A percentile compares a stretch with the other conserved stretches of the same genome.
phyloP scores from a whole-genome alignment of 2,888 invertebrate genomes.

The Agrotis ipsilon region DNA sequence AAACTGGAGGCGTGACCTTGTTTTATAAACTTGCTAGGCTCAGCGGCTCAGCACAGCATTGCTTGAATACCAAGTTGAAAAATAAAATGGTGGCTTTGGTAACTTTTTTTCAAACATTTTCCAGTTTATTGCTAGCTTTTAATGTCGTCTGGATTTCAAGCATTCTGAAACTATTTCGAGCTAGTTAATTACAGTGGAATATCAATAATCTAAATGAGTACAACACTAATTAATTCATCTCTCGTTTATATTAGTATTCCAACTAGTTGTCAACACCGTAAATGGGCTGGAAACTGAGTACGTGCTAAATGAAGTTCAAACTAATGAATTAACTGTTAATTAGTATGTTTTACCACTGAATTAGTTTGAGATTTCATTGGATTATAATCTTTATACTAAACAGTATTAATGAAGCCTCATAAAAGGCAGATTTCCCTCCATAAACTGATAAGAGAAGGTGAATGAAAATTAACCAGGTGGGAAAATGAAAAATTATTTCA shows the following conservation, averaged over 20 bases:
- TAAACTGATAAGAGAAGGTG: conserved; percentile 54
- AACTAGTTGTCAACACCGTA: background rate
- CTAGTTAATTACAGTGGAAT: background rate
- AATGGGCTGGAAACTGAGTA: background rate
- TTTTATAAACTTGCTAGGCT: conserved; percentile 76
- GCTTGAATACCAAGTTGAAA: conserved; percentile 78
- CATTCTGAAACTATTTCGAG: background rate
- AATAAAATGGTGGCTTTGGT: conserved; percentile 40
- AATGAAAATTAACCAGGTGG: conserved; percentile 73
- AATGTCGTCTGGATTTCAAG: background rate
- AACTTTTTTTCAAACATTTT: conserved; percentile 38
- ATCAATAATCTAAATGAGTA: conserved; percentile 14
- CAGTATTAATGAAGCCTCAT: conserved; percentile 2
- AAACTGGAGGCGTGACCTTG: conserved; percentile 83
- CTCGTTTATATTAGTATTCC: conserved; percentile 14
- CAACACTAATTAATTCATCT: conserved; percentile 15
- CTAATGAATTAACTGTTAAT: background rate
- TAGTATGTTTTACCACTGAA: background rate
- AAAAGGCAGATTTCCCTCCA: conserved; percentile 38
- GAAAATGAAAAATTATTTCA: conserved; percentile 79
- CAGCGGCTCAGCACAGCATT: conserved; percentile 67
- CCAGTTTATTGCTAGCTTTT: conserved; percentile 2
- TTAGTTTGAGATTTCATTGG: background rate
- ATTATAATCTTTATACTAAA: background rate
- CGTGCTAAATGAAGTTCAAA: background rate